Conservation (phyloP, 1,140 invertebrate species). For the Drosophila lacertosa region DNA sequence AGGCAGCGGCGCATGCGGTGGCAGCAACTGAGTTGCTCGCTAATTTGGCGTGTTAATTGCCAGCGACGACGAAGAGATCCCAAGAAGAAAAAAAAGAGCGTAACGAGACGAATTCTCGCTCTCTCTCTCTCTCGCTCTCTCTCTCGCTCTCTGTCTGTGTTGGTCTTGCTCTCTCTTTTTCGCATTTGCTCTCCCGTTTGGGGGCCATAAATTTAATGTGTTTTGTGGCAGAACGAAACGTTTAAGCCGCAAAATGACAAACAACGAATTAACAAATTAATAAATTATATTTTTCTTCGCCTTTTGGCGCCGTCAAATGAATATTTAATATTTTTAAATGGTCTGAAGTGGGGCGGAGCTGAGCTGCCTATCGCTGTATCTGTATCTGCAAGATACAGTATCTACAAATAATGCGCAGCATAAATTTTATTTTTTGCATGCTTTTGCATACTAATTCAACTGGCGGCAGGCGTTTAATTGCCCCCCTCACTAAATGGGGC, state of each 20-base stretch:
- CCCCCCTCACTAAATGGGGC: slow-evolving; percentile 53
- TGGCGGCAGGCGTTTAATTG: slow-evolving; percentile 66
- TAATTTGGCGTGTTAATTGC: slow-evolving; percentile 81
- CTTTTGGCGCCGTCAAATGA: slow-evolving; percentile 48
- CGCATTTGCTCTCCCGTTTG: slow-evolving; percentile 22
- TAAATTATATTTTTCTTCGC: slow-evolving; percentile 71
- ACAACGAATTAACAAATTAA: slow-evolving; percentile 84
- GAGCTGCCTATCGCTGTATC: slow-evolving; percentile 16
- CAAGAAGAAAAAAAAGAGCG: slow-evolving; percentile 45
- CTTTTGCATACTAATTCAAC: slow-evolving; percentile 69
- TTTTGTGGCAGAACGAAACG: slow-evolving; percentile 82
- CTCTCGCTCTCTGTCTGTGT: not conserved
- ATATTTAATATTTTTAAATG: slow-evolving; percentile 62
- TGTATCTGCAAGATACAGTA: slow-evolving; percentile 50
- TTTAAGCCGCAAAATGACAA: slow-evolving; percentile 83
- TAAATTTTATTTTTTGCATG: slow-evolving; percentile 61
- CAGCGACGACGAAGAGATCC: slow-evolving; percentile 42
- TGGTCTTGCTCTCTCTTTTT: not conserved
- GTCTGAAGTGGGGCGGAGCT: slow-evolving; percentile 31
- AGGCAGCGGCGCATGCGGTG: slow-evolving; percentile 13
- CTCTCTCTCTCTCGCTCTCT: not conserved
- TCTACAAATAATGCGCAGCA: slow-evolving; percentile 70
- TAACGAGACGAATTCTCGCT: slow-evolving; percentile 39
- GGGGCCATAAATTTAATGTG: slow-evolving; percentile 76
- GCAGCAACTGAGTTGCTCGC: slow-evolving; percentile 48